Base-by-base conservation (phyloP, 2,113 vertebrate species). In the Xyrauchen texanus region DNA sequence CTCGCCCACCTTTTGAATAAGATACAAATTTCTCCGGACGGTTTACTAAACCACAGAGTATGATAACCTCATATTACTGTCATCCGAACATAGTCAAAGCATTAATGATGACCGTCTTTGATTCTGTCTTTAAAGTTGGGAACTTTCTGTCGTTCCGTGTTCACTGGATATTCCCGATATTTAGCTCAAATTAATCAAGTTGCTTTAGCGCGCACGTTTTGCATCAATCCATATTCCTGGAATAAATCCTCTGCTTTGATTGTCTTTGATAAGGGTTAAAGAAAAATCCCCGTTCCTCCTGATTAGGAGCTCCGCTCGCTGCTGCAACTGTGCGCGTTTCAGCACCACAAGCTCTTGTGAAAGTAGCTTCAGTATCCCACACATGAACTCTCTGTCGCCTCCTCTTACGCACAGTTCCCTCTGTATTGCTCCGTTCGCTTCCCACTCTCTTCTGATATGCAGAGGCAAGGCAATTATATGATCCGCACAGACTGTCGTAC, bases 401-500 rank as follows among this genome's bases (percentile, higher is more conserved):
- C 60, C 74, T 76, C 79, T 71, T 67, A 11, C 51, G 21, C 68
- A 75, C 13, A n/a, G 76, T 45, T 72, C 72, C 53, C 82, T 7
- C 49, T 57, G 84, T 5, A 81, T 75, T 82, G 80, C 58, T 55
- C 81, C 60, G 62, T 53, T 65, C 65, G 60, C 64, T 57, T 82
- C 83, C 81, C 83, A 71, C 64, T 57, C 55, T 46, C 76, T 60
- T 34, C 21, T 60, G 52, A 76, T 46, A 16, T 42, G 64, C 47
- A 44, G 66, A 61, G 82, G 83, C 81, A 79, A 85, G 76, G 84
- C 89, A 85, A 80, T 75, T 79, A 42, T 85, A 79, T 89, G 88
- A 92, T 88, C 86, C 86, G 84, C 89, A 83, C 86, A 87, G 86
- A 87, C 90, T 85, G 85, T 89, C 88, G 85, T 91, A 34, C 86